Evolutionary conservation across 1,140 invertebrate species (phyloP), one percentile per base, ranked within the genome.

Genomic region (Sminthurinus signatus): DNA sequence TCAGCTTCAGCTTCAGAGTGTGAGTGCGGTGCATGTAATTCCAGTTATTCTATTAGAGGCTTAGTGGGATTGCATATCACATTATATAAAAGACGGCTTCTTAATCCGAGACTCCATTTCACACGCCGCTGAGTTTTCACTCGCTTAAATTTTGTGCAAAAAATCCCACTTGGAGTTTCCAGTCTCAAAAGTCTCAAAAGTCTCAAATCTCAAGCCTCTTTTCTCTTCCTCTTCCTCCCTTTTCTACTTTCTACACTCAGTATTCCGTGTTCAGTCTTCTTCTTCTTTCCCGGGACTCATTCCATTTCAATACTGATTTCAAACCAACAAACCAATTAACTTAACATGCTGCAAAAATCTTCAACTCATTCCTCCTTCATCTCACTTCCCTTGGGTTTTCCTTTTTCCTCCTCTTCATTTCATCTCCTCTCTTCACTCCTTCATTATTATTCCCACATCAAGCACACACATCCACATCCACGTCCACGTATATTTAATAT

Each of bases 281-380:
- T n/a, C n/a, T n/a, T n/a, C n/a, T n/a, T n/a, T n/a, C n/a, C n/a
- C n/a, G n/a, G n/a, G n/a, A n/a, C n/a, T n/a, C n/a, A n/a, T n/a
- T n/a, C n/a, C n/a, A n/a, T n/a, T n/a, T 51, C 60, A 29, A 62
- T 54, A 48, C 42, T 52, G 60, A 62, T 62, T 62, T 54, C 60
- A 62, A 62, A 62, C 60, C 60, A 62, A 62, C 60, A 62, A 62
- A 62, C 60, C 60, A 62, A 62, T 62, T 62, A 62, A 62, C 60
- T 62, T 62, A 52, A 62, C 60, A 62, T 46, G 28, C 60, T 62
- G 60, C 60, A 62, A 62, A 62, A 62, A 62, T 62, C 60, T 62
- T 62, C 48, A 62, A 36, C 51, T 62, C 60, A 62, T 62, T 62
- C 51, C 60, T 25, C 25, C 50, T 52, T 25, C 50, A 52, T 52